These are phyloP conservation scores for Trichonephila inaurata DNA, from an alignment of 1,140 invertebrate genomes.

Conservation along the genomic window DNA sequence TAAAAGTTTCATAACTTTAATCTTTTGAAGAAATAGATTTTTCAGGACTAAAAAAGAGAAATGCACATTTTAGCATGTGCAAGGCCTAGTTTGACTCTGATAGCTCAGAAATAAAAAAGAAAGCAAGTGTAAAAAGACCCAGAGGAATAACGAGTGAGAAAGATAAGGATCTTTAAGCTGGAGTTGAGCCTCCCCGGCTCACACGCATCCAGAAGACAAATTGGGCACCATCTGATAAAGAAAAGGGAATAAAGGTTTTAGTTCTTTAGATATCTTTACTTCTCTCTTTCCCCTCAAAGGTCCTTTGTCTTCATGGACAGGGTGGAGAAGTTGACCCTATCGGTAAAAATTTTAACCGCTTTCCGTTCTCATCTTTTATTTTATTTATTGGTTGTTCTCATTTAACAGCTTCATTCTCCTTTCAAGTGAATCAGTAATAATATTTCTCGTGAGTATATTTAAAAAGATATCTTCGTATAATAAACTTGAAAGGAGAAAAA, in stretches of 20 bases:
- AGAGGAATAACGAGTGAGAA: background rate
- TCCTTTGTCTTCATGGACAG: background rate
- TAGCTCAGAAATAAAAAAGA: no score
- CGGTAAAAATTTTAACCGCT: constrained; percentile 7
- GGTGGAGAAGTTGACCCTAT: constrained; percentile 1
- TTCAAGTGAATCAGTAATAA: no score
- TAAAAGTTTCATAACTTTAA: no score
- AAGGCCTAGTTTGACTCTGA: no score
- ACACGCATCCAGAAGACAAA: constrained; percentile 33
- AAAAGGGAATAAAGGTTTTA: background rate
- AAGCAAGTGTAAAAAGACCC: background rate
- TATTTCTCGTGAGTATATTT: no score
- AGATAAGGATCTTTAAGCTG: constrained; percentile 58
- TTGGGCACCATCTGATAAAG: constrained; percentile 3
- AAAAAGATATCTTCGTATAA: no score
- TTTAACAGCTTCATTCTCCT: no score
- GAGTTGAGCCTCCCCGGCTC: constrained; percentile 35
- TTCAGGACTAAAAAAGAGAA: background rate
- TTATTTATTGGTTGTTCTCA: no score
- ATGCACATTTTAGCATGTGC: background rate
- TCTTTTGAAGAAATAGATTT: no score
- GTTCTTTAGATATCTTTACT: background rate
- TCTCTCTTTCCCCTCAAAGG: background rate
- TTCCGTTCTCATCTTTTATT: no score
- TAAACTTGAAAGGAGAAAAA: no score